A percentile compares a stretch with the other conserved stretches of the same genome.
These are phyloP conservation scores for Hippocampus comes DNA, from an alignment of 2,113 vertebrate genomes.

Conservation along the genomic window DNA sequence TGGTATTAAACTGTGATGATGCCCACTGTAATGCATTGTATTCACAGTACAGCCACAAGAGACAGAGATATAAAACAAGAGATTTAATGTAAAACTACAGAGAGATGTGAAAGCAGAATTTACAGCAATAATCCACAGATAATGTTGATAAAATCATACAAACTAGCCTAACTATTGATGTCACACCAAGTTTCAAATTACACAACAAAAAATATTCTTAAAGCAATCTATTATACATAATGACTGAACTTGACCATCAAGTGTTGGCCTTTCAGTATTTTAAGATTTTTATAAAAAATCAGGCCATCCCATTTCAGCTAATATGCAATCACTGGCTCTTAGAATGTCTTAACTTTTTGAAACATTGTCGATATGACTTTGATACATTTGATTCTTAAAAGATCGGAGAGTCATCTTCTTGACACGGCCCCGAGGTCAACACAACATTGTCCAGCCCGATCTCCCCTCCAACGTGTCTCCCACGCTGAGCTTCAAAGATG, in stretches of 20 bases:
- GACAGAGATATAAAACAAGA: conserved; percentile 42
- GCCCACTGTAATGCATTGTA: background rate
- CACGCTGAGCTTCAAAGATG: conserved; percentile 87
- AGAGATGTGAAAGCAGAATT: conserved; percentile 57
- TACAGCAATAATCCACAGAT: conserved; percentile 59
- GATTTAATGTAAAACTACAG: conserved; percentile 50
- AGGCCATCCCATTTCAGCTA: conserved; percentile 18
- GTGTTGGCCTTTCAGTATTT: conserved; percentile 39
- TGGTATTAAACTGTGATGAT: background rate
- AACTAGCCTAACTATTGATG: conserved; percentile 36
- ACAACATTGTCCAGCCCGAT: conserved; percentile 85
- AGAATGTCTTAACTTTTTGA: background rate
- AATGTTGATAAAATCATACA: conserved; percentile 30
- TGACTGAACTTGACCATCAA: conserved; percentile 30
- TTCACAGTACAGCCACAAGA: background rate
- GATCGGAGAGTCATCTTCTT: conserved; percentile 62
- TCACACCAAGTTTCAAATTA: conserved; percentile 47
- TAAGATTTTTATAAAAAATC: background rate
- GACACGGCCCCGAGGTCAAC: conserved; percentile 81
- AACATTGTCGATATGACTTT: background rate
- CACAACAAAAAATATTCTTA: conserved; percentile 27
- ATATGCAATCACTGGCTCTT: conserved; percentile 16
- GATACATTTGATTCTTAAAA: conserved; percentile 49
- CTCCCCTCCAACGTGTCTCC: conserved; percentile 80
- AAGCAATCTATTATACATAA: conserved; percentile 30